These are phyloP conservation scores for Synanthedon tipuliformis DNA, from an alignment of 2,888 invertebrate species.

Conservation along the genomic window DNA sequence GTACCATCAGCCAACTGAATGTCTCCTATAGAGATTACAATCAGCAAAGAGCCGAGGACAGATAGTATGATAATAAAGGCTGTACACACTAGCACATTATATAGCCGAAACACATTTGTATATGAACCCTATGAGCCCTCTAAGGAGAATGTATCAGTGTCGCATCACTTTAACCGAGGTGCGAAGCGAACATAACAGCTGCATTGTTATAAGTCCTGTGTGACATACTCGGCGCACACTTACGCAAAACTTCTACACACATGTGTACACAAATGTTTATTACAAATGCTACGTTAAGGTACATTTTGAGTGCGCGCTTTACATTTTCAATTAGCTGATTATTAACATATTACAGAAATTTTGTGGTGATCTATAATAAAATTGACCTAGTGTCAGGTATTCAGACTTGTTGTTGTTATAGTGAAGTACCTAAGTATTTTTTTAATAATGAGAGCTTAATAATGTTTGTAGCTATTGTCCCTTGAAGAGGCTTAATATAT, in stretches of 20 bases:
- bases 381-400: no score
- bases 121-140: not conserved
- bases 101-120: not conserved
- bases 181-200: slow-evolving; percentile 38
- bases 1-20: not conserved
- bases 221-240: slow-evolving; percentile 13
- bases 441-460: no score
- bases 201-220: slow-evolving; percentile 46
- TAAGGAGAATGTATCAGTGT: slow-evolving; percentile 4
- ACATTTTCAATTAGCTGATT: no score
- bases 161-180: slow-evolving; percentile 32
- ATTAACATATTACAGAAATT: no score
- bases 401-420: no score
- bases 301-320: no score
- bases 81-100: not conserved
- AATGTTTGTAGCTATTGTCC: no score
- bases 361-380: no score
- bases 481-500: no score
- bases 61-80: not conserved
- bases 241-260: slow-evolving; percentile 2
- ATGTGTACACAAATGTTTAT: slow-evolving; percentile 1
- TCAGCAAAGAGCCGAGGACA: not conserved
- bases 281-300: no score
- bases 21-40: not conserved
- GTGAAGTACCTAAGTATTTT: no score